Percentiles rank a stretch among this genome's conserved stretches.
These are phyloP conservation scores for Oncopeltus fasciatus DNA, from an alignment of 1,140 invertebrate genomes.

Conservation along the genomic window DNA sequence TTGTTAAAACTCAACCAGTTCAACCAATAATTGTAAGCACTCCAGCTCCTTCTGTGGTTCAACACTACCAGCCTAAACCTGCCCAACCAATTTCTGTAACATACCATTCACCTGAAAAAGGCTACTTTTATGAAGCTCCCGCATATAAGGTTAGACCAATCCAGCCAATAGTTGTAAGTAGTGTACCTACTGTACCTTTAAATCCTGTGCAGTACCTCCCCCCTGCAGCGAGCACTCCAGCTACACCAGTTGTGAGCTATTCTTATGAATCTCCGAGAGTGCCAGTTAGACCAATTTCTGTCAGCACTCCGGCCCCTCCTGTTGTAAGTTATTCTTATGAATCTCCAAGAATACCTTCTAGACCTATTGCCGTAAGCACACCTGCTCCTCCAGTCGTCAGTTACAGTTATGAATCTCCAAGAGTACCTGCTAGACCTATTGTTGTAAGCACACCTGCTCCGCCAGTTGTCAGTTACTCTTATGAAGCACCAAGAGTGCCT, in stretches of 20 bases:
- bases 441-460: slow-evolving; percentile 9
- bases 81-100: not conserved
- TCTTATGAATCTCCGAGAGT: not conserved
- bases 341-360: slow-evolving; percentile 18
- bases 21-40: not conserved
- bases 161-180: slow-evolving; percentile 13
- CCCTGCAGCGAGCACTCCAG: not conserved
- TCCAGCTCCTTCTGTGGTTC: not conserved
- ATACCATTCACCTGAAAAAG: not conserved
- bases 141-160: not conserved
- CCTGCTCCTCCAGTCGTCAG: not conserved
- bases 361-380: slow-evolving; percentile 1
- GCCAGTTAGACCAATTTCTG: not conserved
- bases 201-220: slow-evolving; percentile 18
- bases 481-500: too few relatives aligned
- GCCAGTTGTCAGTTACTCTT: slow-evolving; percentile 13
- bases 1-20: not conserved
- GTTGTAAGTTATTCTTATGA: slow-evolving; percentile 6
- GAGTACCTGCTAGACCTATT: not conserved
- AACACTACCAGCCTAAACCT: slow-evolving; percentile 6
- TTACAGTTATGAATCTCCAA: slow-evolving; percentile 5
- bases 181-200: slow-evolving; percentile 15
- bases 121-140: not conserved
- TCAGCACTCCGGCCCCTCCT: slow-evolving; percentile 3
- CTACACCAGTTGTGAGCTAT: slow-evolving; percentile 12